Percentiles rank a stretch among this genome's conserved stretches.
phyloP scores from a whole-genome alignment of 1,140 invertebrate species.

The Acromyrmex echinatior region DNA sequence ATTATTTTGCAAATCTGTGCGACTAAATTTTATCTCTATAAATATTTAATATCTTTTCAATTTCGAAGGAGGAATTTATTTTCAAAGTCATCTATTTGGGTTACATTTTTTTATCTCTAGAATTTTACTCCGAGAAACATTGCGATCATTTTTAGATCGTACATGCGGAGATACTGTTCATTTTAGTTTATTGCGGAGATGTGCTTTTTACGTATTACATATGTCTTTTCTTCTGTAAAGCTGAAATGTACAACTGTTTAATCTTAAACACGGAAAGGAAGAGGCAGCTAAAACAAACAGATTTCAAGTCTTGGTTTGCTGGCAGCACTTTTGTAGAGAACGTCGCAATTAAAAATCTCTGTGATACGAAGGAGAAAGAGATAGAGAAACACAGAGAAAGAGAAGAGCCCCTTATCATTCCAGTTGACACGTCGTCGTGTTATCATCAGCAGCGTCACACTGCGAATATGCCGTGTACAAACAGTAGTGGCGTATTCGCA shows the following conservation, averaged over 20 bases:
- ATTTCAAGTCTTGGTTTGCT: conserved; percentile 2
- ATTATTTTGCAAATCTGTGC: neutral
- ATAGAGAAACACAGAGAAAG: neutral
- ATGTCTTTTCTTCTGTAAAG: neutral
- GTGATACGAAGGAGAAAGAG: neutral
- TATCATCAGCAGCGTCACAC: conserved; percentile 29
- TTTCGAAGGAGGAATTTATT: neutral
- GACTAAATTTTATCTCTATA: neutral
- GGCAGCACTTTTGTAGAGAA: conserved; percentile 10
- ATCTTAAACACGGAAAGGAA: conserved; percentile 25
- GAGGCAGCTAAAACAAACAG: conserved; percentile 16
- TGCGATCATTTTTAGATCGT: neutral
- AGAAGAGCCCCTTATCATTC: conserved; percentile 50
- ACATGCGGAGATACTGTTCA: neutral
- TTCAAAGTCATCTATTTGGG: neutral
- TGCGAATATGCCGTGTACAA: conserved; percentile 12
- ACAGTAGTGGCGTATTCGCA: conserved; percentile 11
- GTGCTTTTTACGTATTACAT: neutral
- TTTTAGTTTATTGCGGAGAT: neutral
- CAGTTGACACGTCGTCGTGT: conserved; percentile 46
- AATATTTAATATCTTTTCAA: neutral
- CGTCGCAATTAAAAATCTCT: conserved; percentile 54
- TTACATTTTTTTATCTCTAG: neutral
- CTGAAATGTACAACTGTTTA: conserved; percentile 9
- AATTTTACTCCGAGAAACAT: neutral